Percentiles rank a stretch among this genome's conserved stretches.
Evolutionary conservation across 1,140 invertebrate species (phyloP).

Genomic region (Octopus sinensis): DNA sequence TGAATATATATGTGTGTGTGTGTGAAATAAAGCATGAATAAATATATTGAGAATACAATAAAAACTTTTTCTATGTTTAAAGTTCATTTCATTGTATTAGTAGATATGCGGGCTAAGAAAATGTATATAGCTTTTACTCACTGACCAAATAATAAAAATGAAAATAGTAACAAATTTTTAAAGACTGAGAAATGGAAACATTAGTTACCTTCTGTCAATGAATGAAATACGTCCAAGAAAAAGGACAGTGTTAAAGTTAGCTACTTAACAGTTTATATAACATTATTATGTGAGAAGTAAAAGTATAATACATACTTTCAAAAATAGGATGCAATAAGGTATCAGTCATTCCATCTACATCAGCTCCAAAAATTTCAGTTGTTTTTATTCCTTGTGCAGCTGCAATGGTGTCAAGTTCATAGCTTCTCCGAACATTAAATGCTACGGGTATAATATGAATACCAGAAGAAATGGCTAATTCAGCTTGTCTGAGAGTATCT

Average conservation of each 20-base stretch:
- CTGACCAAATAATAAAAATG: background rate
- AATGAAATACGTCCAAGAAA: background rate
- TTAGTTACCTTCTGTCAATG: conserved; percentile 16
- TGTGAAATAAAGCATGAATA: too few species aligned
- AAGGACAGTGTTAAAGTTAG: conserved; percentile 7
- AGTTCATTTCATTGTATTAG: too few species aligned
- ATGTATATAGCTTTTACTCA: too few species aligned
- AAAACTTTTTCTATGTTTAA: too few species aligned
- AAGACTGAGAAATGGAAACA: too few species aligned
- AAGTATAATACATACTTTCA: conserved; percentile 33
- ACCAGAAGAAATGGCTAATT: conserved; percentile 39
- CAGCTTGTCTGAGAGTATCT: conserved; percentile 39
- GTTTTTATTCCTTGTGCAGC: conserved; percentile 36
- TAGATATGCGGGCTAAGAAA: too few species aligned
- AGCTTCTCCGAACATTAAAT: conserved; percentile 34
- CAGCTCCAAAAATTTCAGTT: conserved; percentile 35
- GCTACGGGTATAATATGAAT: conserved; percentile 44
- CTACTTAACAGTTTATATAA: conserved; percentile 7
- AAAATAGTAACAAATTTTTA: background rate
- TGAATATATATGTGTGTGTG: too few species aligned
- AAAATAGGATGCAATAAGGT: conserved; percentile 37
- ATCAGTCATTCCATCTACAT: conserved; percentile 33
- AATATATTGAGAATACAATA: too few species aligned
- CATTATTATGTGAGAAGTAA: conserved; percentile 13
- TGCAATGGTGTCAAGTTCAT: conserved; percentile 45